These are phyloP conservation scores for Trachymyrmex cornetzi DNA, from an alignment of 1,140 invertebrate genomes.

Conservation along the genomic window DNA sequence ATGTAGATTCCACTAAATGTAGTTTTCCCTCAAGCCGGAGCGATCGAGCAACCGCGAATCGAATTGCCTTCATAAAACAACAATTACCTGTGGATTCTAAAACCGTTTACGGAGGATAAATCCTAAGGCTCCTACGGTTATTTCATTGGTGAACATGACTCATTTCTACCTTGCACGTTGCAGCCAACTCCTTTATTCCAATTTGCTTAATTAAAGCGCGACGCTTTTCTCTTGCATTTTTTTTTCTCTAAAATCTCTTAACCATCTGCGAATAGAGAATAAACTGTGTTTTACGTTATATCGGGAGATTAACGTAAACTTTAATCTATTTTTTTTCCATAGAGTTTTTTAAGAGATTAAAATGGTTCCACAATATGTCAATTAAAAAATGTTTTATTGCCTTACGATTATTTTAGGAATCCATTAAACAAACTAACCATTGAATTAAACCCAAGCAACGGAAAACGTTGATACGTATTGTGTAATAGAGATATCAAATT, in stretches of 20 bases:
- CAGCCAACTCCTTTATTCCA: conserved; percentile 58
- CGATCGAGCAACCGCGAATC: conserved; percentile 18
- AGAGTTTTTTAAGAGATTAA: neutral
- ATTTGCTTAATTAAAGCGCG: conserved; percentile 68
- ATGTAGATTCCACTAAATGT: conserved; percentile 23
- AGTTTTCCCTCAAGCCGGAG: conserved; percentile 44
- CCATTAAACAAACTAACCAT: conserved; percentile 46
- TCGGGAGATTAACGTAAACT: conserved; percentile 16
- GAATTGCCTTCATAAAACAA: conserved; percentile 71
- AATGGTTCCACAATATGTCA: neutral
- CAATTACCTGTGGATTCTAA: conserved; percentile 69
- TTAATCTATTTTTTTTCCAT: no score
- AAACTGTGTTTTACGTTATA: conserved; percentile 24
- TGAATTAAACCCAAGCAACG: conserved; percentile 74
- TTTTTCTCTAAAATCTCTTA: neutral
- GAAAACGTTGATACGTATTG: conserved; percentile 52
- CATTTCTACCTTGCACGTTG: neutral
- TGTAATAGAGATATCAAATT: conserved; percentile 68
- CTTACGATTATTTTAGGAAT: conserved; percentile 3
- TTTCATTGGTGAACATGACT: conserved; percentile 60
- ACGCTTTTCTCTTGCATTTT: neutral
- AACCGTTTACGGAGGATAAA: conserved; percentile 53
- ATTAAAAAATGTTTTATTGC: neutral
- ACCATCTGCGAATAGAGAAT: conserved; percentile 22
- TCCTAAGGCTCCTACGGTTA: conserved; percentile 39